Percentiles rank a stretch among this genome's conserved stretches.
Evolutionary conservation across 2,797 vertebrate genomes (phyloP).

Genomic region (Vireo griseus): DNA sequence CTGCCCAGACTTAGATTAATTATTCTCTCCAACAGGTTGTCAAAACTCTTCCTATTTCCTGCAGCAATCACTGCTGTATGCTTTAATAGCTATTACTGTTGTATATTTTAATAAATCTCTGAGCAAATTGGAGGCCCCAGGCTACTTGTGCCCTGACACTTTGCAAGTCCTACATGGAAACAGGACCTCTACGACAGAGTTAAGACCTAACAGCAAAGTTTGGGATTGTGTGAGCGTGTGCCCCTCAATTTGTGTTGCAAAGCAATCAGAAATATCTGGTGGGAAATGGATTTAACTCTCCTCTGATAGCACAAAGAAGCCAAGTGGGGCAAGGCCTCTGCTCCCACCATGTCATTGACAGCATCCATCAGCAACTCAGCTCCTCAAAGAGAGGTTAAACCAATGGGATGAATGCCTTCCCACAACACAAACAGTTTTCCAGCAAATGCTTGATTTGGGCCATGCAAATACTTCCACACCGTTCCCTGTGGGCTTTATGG

Average conservation of each 20-base stretch:
- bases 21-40: not conserved
- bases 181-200: not conserved
- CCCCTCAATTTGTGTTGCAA: not conserved
- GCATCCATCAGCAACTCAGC: not conserved
- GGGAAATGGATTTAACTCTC: not conserved
- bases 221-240: fast-evolving
- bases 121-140: not conserved
- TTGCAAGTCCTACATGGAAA: not conserved
- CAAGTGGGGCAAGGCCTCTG: not conserved
- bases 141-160: not conserved
- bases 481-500: not conserved
- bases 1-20: not conserved
- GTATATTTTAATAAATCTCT: not conserved
- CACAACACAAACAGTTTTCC: not conserved
- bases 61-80: not conserved
- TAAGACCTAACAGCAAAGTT: not conserved
- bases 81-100: not conserved
- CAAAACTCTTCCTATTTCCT: not conserved
- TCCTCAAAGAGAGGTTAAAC: not conserved
- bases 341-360: fast-evolving
- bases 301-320: not conserved
- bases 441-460: not conserved
- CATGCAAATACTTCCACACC: not conserved
- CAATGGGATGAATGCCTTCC: not conserved
- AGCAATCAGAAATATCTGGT: not conserved